phyloP scores from a whole-genome alignment of 2,888 invertebrate species.

The Laothoe populi region DNA sequence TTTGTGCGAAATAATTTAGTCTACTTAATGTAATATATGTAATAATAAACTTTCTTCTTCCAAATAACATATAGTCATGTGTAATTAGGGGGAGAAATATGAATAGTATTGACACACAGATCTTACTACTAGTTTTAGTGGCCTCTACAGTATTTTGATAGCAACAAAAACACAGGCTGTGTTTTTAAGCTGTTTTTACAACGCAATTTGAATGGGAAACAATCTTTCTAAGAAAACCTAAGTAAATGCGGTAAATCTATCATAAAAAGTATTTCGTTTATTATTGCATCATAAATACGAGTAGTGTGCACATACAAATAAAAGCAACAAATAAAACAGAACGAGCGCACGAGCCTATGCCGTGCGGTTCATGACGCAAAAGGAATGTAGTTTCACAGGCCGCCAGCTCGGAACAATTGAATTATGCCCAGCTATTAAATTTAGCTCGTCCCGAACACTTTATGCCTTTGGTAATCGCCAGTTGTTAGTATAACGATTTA shows the following conservation, averaged over 20 bases:
- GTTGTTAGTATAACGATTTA: constrained; percentile 56
- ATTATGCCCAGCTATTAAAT: constrained; percentile 75
- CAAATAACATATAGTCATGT: too few species aligned
- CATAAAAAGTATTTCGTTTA: background rate
- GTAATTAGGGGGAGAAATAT: too few species aligned
- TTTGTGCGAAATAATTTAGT: background rate
- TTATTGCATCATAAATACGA: constrained; percentile 5
- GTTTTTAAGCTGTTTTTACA: too few species aligned
- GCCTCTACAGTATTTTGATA: too few species aligned
- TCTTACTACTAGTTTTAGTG: too few species aligned
- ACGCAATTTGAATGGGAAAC: too few species aligned
- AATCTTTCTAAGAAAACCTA: too few species aligned
- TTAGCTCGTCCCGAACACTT: constrained; percentile 53
- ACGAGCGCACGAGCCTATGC: constrained; percentile 32
- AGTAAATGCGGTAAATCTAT: background rate
- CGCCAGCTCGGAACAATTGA: constrained; percentile 73
- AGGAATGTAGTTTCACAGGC: constrained; percentile 71
- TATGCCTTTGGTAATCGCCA: constrained; percentile 54
- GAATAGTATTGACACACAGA: too few species aligned
- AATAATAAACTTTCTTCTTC: too few species aligned
- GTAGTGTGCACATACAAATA: constrained; percentile 18
- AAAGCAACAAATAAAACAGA: constrained; percentile 39
- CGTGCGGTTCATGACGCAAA: constrained; percentile 51
- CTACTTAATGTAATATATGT: background rate
- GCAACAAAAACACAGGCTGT: too few species aligned